These are phyloP conservation scores for Acipenser ruthenus DNA, from an alignment of 2,797 vertebrate species.

Conservation along the genomic window DNA sequence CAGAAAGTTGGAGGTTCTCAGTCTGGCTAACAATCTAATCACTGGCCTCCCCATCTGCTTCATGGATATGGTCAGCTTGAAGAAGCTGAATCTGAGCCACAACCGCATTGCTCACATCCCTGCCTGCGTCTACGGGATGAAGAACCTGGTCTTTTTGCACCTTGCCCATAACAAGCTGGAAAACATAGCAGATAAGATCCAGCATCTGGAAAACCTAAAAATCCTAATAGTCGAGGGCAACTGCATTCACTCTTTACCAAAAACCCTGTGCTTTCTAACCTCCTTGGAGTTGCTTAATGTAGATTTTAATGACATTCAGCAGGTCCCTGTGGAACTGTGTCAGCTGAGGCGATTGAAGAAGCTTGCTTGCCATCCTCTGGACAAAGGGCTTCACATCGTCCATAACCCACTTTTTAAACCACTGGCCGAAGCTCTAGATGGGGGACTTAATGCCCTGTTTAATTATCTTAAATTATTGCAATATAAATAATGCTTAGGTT, in stretches of 20 bases:
- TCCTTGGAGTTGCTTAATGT: constrained; percentile 76
- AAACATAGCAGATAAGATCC: constrained; percentile 76
- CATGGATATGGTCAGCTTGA: constrained; percentile 56
- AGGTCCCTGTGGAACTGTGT: constrained; percentile 73
- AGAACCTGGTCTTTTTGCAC: constrained; percentile 77
- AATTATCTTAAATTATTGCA: constrained; percentile 50
- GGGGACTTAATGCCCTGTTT: constrained; percentile 60
- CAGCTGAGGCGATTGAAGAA: constrained; percentile 61
- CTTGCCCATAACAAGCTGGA: constrained; percentile 79
- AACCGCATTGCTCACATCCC: constrained; percentile 74
- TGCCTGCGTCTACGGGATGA: constrained; percentile 70
- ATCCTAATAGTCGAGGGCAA: constrained; percentile 82
- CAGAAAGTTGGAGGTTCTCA: constrained; percentile 75
- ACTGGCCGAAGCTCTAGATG: constrained; percentile 70
- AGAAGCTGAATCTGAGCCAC: constrained; percentile 83
- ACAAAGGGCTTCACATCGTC: constrained; percentile 82
- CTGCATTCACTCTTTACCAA: constrained; percentile 68
- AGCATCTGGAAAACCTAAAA: constrained; percentile 67
- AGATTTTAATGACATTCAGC: constrained; percentile 78
- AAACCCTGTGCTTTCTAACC: constrained; percentile 67
- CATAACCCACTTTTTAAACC: constrained; percentile 81
- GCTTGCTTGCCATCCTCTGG: constrained; percentile 81
- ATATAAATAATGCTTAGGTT: constrained; percentile 15
- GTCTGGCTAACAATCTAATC: constrained; percentile 76
- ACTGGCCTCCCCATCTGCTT: constrained; percentile 65